Percentiles rank a stretch among this genome's conserved stretches.
Conservation (phyloP, 2,888 invertebrate genomes). For the Stenodema calcarata region DNA sequence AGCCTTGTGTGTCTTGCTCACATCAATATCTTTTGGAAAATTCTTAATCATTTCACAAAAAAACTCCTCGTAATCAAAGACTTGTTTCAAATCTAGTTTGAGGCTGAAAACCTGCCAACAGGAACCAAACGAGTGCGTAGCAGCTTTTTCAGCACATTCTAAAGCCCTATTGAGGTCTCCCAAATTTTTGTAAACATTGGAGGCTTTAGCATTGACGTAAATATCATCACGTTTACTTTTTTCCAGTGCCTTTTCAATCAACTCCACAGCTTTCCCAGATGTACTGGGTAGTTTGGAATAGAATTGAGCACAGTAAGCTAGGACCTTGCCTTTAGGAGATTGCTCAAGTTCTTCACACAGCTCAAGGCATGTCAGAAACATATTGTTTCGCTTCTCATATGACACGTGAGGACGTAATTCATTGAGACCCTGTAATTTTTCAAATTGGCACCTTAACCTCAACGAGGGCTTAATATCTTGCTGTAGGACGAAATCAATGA, state of each 20-base stretch:
- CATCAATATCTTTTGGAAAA: not conserved
- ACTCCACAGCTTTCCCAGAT: not conserved
- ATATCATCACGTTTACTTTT: not conserved
- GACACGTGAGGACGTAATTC: not conserved
- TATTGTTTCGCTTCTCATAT: not conserved
- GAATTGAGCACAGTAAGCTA: not conserved
- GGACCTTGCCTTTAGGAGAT: not conserved
- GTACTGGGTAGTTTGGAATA: not conserved
- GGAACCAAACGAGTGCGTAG: not conserved
- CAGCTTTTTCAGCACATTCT: not conserved
- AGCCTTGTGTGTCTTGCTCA: not conserved
- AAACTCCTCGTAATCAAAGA: not conserved
- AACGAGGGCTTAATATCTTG: not conserved
- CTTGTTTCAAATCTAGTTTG: not conserved
- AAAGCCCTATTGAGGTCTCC: not conserved
- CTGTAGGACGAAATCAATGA: not conserved
- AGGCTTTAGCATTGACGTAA: not conserved
- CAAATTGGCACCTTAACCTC: not conserved
- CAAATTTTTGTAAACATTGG: not conserved
- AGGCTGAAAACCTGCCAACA: not conserved
- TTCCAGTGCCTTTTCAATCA: not conserved
- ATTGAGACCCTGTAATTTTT: not conserved
- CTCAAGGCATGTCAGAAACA: not conserved
- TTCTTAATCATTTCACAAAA: not conserved
- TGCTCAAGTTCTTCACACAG: not conserved